A percentile compares a stretch with the other conserved stretches of the same genome.
Conservation (phyloP, 2,113 vertebrate genomes). For the Oophaga pumilio region DNA sequence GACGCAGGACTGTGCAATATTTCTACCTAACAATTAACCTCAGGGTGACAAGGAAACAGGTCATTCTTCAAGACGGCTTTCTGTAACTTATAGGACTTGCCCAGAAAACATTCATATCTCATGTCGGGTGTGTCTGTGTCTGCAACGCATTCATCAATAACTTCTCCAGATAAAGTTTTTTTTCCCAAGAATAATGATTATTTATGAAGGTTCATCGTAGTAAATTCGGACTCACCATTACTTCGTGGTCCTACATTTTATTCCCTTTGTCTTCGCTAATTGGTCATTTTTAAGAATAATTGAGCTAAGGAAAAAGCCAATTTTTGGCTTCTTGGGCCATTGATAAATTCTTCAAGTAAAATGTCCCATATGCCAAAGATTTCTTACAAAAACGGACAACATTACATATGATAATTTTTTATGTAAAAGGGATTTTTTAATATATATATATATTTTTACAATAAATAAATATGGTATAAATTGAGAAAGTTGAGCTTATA, state of each 20-base stretch:
- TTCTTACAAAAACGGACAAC: too few species aligned
- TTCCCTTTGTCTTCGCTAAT: not conserved
- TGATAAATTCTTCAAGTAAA: not conserved
- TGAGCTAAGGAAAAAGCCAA: not conserved
- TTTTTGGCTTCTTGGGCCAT: not conserved
- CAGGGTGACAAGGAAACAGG: conserved; percentile 55
- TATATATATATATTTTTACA: too few species aligned
- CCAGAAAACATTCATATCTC: conserved; percentile 39
- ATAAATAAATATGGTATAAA: too few species aligned
- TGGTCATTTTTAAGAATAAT: conserved; percentile 22
- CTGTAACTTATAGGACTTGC: not conserved
- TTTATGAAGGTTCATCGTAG: not conserved
- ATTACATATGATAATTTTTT: too few species aligned
- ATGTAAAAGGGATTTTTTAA: too few species aligned
- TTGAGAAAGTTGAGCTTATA: too few species aligned
- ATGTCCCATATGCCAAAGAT: too few species aligned
- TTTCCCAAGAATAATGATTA: not conserved
- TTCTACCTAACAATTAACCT: conserved; percentile 52
- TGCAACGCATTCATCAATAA: not conserved
- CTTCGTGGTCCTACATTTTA: not conserved
- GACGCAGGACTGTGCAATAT: conserved; percentile 49
- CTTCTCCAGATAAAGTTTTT: not conserved
- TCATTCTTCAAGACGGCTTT: conserved; percentile 22
- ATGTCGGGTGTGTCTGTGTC: conserved; percentile 6
- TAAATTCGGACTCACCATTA: not conserved